Percentiles rank a stretch among this genome's conserved stretches.
Conservation (phyloP, 1,140 invertebrate species). For the Alviniconcha marisindica region DNA sequence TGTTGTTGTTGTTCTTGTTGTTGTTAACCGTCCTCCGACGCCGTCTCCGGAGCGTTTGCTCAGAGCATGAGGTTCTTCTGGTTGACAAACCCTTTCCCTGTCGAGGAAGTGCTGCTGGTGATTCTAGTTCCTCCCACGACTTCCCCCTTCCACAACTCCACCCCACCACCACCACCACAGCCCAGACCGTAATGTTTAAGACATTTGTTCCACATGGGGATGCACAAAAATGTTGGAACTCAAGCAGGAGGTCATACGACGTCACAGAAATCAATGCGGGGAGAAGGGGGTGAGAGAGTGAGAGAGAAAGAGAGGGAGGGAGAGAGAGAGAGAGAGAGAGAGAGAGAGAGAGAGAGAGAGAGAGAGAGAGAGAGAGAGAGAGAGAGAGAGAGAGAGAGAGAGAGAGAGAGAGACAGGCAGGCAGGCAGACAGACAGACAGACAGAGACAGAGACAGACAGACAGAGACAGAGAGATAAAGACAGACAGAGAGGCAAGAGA, state of each 20-base stretch:
- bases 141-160: too few species aligned
- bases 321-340: neutral
- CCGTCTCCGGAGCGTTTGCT: too few species aligned
- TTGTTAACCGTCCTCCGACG: too few species aligned
- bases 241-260: neutral
- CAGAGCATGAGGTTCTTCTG: too few species aligned
- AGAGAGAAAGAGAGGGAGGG: neutral
- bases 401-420: neutral
- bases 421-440: neutral
- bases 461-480: neutral
- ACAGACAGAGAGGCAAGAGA: neutral
- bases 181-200: neutral
- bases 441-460: neutral
- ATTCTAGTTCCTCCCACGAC: too few species aligned
- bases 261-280: neutral
- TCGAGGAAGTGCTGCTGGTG: too few species aligned
- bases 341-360: neutral
- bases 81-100: too few species aligned
- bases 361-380: too few species aligned
- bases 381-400: neutral
- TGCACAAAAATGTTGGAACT: neutral
- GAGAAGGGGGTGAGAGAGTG: neutral
- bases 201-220: too few species aligned
- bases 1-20: too few species aligned
- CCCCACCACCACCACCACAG: too few species aligned